phyloP scores from a whole-genome alignment of 2,888 invertebrate species.

The Linnaemya vulpina region DNA sequence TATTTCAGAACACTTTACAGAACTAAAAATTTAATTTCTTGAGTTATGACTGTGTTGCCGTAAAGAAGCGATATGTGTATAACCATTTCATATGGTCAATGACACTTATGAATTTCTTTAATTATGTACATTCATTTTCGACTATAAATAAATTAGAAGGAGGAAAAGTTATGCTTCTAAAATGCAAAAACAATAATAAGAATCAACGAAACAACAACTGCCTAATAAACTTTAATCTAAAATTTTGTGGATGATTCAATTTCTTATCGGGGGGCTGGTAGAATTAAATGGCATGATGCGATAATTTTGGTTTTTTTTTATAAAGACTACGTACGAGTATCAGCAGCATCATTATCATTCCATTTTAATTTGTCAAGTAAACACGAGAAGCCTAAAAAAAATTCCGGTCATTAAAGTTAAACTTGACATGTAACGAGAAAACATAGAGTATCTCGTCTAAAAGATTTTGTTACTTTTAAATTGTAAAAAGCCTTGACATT shows the following conservation, averaged over 20 bases:
- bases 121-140: neutral
- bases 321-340: too few species aligned
- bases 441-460: neutral
- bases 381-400: neutral
- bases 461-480: neutral
- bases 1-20: too few species aligned
- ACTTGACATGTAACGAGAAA: neutral
- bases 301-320: neutral
- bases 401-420: neutral
- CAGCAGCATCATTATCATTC: constrained; percentile 11
- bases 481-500: too few species aligned
- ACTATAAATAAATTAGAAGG: constrained; percentile 36
- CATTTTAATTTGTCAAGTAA: neutral
- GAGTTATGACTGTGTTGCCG: too few species aligned
- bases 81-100: constrained; percentile 65
- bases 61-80: neutral
- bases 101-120: constrained; percentile 48
- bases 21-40: too few species aligned
- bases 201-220: neutral
- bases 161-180: constrained; percentile 7
- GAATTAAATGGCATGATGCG: neutral
- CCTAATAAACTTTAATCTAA: constrained; percentile 31
- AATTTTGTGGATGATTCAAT: constrained; percentile 33
- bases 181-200: neutral
- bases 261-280: constrained; percentile 26